These are phyloP conservation scores for Acrocephalus kingi DNA, from an alignment of 2,113 vertebrate species.

Conservation along the genomic window DNA sequence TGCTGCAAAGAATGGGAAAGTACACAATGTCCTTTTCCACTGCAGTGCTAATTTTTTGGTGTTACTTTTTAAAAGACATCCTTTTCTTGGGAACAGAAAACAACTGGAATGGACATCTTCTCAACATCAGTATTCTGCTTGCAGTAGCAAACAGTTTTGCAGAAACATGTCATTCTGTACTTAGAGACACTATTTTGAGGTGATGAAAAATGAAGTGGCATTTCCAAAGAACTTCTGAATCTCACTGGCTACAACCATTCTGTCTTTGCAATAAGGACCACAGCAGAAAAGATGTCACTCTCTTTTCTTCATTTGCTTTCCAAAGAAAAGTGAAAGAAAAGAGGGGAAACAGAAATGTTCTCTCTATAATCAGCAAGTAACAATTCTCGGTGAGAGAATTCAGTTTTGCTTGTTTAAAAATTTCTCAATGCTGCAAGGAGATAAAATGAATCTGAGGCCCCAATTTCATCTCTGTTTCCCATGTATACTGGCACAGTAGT, in stretches of 20 bases:
- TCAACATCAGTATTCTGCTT: not conserved
- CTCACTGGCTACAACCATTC: not conserved
- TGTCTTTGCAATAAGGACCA: too few species aligned
- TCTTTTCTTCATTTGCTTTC: not conserved
- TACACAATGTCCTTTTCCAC: not conserved
- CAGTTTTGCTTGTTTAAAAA: not conserved
- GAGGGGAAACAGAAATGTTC: not conserved
- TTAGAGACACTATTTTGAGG: not conserved
- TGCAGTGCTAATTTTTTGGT: not conserved
- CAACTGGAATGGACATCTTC: not conserved
- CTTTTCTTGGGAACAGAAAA: not conserved
- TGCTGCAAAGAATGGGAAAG: not conserved
- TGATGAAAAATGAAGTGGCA: not conserved
- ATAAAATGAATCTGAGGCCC: not conserved
- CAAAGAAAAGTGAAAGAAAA: not conserved
- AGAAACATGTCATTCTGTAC: not conserved
- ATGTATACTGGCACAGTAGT: rapidly evolving
- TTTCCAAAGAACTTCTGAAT: not conserved
- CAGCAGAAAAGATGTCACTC: not conserved
- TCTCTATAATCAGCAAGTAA: not conserved
- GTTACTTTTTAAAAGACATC: not conserved
- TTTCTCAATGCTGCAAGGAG: not conserved
- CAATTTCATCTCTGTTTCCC: not conserved
- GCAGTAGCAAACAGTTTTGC: rapidly evolving
- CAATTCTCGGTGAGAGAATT: not conserved